Evolutionary conservation across 2,888 invertebrate genomes (phyloP), one percentile per base, ranked within the genome.

Genomic region (Gibbula magus): DNA sequence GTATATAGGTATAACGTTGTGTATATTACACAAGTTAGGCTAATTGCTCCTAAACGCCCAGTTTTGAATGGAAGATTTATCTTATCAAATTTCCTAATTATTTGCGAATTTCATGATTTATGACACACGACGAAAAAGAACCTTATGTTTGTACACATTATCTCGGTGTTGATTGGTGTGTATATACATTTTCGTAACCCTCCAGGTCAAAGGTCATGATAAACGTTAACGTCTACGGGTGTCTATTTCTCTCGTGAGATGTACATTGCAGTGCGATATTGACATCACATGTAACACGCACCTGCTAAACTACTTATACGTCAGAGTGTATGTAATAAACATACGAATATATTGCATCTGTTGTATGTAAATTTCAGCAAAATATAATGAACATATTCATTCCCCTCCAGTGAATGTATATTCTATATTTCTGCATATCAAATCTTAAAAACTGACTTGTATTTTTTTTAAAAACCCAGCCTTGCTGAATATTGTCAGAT

Each of bases 1-100:
- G 10, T 61, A 29, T 25, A 18, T 29, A 61, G 25, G 29, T 61
- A 29, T 25, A 29, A 29, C 13, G 16, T 25, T 29, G 16, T 61
- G 61, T 61, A 61, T 61, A 61, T 61, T 61, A 61, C 29, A 61
- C 61, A 61, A 16, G 29, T 16, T 25, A 29, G 25, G 29, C 61
- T 61, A 61, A 61, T 61, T 61, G 29, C 61, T 29, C 29, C 25
- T 29, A 7, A 22, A 61, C 61, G 61, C 61, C 61, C 61, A 25
- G 25, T 61, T 29, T 61, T 29, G 29, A 61, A 25, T 29, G 61
- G 61, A 29, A 16, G 61, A 61, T 29, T 29, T 61, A 61, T 61
- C 61, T 61, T 61, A 61, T 61, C 61, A 61, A 29, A 61, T 61
- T 61, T 25, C 61, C 61, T 29, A 61, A 61, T 61, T 61, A 61